phyloP scores from a whole-genome alignment of 92 coral and sea anemone species.

The Umimayanthus chanpuru region DNA sequence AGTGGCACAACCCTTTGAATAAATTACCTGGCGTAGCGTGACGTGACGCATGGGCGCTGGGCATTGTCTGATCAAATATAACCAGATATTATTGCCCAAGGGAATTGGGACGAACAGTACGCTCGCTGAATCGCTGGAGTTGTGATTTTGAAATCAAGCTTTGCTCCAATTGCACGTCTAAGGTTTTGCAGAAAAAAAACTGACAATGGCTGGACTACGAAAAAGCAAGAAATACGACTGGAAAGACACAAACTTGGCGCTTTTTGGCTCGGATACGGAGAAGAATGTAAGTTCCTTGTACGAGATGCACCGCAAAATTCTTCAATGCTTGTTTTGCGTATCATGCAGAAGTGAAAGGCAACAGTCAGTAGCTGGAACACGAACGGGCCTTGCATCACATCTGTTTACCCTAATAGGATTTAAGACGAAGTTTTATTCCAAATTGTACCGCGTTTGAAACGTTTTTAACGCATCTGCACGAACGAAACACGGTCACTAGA shows the following conservation, averaged over 20 bases:
- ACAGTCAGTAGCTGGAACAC: no score
- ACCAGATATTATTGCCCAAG: not conserved
- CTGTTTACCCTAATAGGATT: not conserved
- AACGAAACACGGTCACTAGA: not conserved
- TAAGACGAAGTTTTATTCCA: not conserved
- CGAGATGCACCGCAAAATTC: not conserved
- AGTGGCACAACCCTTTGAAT: not conserved
- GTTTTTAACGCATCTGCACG: not conserved
- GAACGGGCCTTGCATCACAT: no score
- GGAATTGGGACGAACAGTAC: not conserved
- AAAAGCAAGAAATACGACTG: conserved; percentile 85
- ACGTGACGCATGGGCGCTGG: not conserved
- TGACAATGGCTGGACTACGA: conserved; percentile 76
- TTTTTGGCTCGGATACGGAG: conserved; percentile 87
- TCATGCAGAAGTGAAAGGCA: not conserved
- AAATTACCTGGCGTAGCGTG: not conserved
- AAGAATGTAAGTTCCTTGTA: conserved; percentile 65
- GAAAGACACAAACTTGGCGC: conserved; percentile 87
- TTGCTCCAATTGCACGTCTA: not conserved
- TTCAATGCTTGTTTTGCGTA: no score
- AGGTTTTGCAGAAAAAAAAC: not conserved
- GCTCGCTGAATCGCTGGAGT: not conserved
- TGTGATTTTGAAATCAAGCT: no score
- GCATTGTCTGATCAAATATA: not conserved
- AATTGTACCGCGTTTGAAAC: not conserved